A percentile compares a stretch with the other conserved stretches of the same genome.
Conservation (phyloP, 1,140 invertebrate species). For the Dermatophagoides farinae region DNA sequence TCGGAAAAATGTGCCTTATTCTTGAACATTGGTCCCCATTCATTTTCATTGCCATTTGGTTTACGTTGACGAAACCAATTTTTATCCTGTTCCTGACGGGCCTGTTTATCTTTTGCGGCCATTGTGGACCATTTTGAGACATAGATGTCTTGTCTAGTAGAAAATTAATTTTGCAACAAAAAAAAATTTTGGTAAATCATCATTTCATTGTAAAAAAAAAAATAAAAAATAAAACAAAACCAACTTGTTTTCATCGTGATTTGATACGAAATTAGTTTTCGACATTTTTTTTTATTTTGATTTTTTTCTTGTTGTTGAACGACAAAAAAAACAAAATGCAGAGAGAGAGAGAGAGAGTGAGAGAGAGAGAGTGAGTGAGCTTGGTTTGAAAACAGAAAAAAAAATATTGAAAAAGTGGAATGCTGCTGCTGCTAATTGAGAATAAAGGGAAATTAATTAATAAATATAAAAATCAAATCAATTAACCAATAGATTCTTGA, state of each 20-base stretch:
- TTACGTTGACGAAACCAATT: constrained; percentile 23
- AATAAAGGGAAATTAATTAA: too few relatives aligned
- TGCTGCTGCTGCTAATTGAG: too few relatives aligned
- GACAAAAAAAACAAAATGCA: background rate
- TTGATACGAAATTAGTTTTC: constrained; percentile 3
- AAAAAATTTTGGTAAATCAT: background rate
- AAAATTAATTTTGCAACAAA: background rate
- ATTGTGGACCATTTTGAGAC: constrained; percentile 6
- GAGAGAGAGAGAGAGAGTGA: too few relatives aligned
- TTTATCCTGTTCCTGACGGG: constrained; percentile 4
- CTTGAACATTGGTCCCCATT: constrained; percentile 47
- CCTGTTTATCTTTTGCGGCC: constrained; percentile 21
- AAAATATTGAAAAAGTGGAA: too few relatives aligned
- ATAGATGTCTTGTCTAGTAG: constrained; percentile 6
- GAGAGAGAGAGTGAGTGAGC: too few relatives aligned
- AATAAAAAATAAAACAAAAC: too few relatives aligned
- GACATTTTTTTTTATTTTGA: constrained; percentile 11
- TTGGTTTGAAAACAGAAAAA: too few relatives aligned
- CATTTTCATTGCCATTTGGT: constrained; percentile 25
- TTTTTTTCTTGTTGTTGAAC: background rate
- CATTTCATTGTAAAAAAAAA: too few relatives aligned
- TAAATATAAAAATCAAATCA: too few relatives aligned
- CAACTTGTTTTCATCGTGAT: background rate
- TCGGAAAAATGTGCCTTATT: constrained; percentile 44
- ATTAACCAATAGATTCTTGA: too few relatives aligned